Percentiles rank a stretch among this genome's conserved stretches.
Evolutionary conservation across 2,113 vertebrate genomes (phyloP).

Genomic region (Rhadina sibilatrix): DNA sequence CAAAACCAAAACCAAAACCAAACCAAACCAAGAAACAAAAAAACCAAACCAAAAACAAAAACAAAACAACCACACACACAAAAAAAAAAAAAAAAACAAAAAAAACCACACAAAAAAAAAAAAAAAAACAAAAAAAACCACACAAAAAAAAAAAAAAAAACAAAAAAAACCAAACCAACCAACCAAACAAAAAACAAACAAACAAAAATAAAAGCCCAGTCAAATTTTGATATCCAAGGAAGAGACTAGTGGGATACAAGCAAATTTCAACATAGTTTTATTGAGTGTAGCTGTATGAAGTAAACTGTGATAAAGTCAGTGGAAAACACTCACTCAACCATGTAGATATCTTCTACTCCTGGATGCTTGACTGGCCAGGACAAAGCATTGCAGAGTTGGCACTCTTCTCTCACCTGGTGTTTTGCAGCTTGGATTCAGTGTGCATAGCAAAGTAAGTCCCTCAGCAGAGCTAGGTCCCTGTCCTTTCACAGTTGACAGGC

Average conservation of each 20-base stretch:
- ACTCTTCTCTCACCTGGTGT: not conserved
- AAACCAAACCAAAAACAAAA: no score
- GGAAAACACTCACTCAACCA: not conserved
- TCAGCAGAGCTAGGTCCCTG: not conserved
- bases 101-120: not conserved
- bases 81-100: not conserved
- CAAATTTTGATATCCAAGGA: not conserved
- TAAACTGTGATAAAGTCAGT: not conserved
- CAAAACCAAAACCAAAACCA: not conserved
- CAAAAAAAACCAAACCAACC: no score
- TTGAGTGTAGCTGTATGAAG: not conserved
- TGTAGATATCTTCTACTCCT: not conserved
- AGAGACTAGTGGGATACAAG: not conserved
- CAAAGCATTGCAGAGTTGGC: not conserved
- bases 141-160: no score
- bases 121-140: no score
- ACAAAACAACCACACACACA: not conserved
- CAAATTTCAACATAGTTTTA: not conserved
- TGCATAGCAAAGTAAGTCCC: not conserved
- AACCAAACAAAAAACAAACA: not conserved
- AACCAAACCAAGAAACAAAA: no score
- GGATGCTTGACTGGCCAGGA: not conserved
- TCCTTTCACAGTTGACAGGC: not conserved
- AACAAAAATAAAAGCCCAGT: no score
- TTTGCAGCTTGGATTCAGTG: not conserved